Evolutionary conservation across 1,140 invertebrate genomes (phyloP), one percentile per base, ranked within the genome.

Genomic region (Potamilus streckersoni): DNA sequence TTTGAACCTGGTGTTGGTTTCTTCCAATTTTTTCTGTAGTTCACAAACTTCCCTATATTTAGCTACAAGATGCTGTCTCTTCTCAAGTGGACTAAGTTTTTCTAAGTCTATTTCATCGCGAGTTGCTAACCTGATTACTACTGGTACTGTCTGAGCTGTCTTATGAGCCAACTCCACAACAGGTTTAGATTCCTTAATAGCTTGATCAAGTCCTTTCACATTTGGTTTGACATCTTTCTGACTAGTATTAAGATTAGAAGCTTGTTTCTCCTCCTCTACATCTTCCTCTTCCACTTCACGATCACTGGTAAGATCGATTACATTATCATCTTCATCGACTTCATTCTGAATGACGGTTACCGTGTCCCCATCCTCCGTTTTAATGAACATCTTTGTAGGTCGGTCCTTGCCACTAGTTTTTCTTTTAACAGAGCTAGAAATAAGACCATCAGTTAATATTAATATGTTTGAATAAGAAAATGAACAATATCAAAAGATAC

Each of bases 11-110:
- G 19, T 67, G 57, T 71, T 49, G 12, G 72, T 74, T 4, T 74
- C 72, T n/a, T 20, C 38, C 19, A 75, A 58, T 4, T 69, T 65
- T 57, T 75, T 69, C 31, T 75, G 69, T 6, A 61, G 66, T 8
- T 71, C 70, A 16, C 61, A 63, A n/a, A 77, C 38, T 38, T 77
- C 75, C 69, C 75, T 72, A 55, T 31, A 63, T 57, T 77, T 77
- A 16, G 61, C 38, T 20, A 77, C 38, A 20, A 77, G 59, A 17
- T 62, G 58, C 38, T 77, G 69, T 63, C 60, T 77, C 31, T 72
- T 64, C 31, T 72, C 75, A 6, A 67, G 19, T 69, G 69, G 31
- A 38, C 64, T 61, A 20, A 77, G 55, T 71, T 69, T 77, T n/a
- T 69, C 15, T 20, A 72, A 64, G 27, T 72, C 70, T 23, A 77